Evolutionary conservation across 2,113 vertebrate genomes (phyloP), one percentile per base, ranked within the genome.

Genomic region (Mormoops blainvillei): DNA sequence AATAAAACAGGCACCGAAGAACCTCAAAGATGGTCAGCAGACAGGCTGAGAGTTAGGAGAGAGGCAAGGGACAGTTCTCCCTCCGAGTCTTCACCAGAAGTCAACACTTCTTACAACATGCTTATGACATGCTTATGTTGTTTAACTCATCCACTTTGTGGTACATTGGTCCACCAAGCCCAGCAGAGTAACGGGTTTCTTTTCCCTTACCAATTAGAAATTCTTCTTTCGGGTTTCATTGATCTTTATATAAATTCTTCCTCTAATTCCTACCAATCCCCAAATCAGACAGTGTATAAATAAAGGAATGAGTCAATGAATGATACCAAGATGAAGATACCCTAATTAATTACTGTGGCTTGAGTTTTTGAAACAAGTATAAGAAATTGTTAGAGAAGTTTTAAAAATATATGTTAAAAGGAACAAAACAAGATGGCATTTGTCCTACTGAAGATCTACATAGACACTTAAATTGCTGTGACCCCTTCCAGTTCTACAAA

Each of bases 251-350:
- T 77, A 93, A 78, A 89, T 94, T 28, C 5, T 91, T 67, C 7
- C 3, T 56, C 31, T 13, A 71, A 82, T 20, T 86, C 38, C 19
- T 78, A 26, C 22, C 19, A 83, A 33, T 31, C 5, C 12, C 31
- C 22, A 61, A 86, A n/a, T 85, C 31, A 82, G 41, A 91, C 18
- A n/a, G n/a, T n/a, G n/a, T n/a, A 82, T 54, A 70, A 67, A 2
- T 54, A 85, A 93, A 96, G 22, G 10, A 95, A 85, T 12, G 7
- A 43, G 11, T n/a, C 56, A 88, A 56, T 86, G 28, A 93, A 56
- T 76, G 18, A 73, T 48, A 22, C 5, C 5, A 71, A 7, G 7
- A 9, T 77, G 1, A 63, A 61, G 58, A 81, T 14, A 26, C 4
- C 3, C 9, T 28, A 43, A n/a, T n/a, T 43, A 22, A 85, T 94